Evolutionary conservation across 2,113 vertebrate species (phyloP).

Genomic region (Nestor notabilis): DNA sequence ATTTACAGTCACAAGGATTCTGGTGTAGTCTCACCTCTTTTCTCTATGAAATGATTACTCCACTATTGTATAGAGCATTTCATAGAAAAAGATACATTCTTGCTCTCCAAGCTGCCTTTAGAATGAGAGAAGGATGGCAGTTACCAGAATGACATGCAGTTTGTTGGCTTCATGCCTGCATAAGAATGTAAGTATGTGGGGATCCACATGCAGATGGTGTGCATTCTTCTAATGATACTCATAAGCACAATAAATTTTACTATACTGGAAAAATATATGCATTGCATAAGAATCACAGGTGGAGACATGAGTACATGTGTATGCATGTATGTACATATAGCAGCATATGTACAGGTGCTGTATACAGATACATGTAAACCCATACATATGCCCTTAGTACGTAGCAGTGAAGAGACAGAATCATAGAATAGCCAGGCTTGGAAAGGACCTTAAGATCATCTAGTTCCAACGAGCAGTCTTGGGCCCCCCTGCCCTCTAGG

Average conservation of each 20-base stretch:
- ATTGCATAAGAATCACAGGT: background rate
- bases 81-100: background rate
- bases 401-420: background rate
- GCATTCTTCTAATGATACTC: background rate
- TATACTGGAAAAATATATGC: background rate
- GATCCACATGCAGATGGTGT: background rate
- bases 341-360: rapidly evolving
- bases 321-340: background rate
- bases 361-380: background rate
- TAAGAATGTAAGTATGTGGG: background rate
- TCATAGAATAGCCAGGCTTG: no score
- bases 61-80: background rate
- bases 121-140: background rate
- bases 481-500: no score
- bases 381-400: background rate
- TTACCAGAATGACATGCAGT: background rate
- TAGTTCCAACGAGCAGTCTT: no score
- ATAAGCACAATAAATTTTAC: background rate
- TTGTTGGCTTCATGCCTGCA: background rate
- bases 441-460: no score
- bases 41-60: background rate
- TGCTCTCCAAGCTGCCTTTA: background rate
- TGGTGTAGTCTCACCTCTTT: background rate
- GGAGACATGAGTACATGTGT: background rate
- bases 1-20: background rate